Base-by-base conservation (phyloP, 2,888 invertebrate genomes). In the Athrips mouffetella region DNA sequence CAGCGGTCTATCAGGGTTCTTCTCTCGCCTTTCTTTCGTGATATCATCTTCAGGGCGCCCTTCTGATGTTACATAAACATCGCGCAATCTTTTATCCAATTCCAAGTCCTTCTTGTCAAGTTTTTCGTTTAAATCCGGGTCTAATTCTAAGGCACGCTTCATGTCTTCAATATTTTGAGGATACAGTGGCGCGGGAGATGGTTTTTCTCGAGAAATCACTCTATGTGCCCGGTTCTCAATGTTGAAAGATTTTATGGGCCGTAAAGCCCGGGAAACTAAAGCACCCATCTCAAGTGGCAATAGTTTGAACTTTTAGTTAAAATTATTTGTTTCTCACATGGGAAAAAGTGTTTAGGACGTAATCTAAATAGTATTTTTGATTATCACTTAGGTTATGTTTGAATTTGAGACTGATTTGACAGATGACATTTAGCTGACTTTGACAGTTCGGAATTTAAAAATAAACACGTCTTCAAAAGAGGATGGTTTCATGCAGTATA, bases 201-300 rank as follows among this genome's bases (percentile, higher is more conserved):
- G 87, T 69, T 93, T 93, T 37, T 92, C 91, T 68, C 89, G 89
- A 0, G 91, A 90, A 57, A 96, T 90, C 15, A 92, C 77, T 62
- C 91, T 92, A 62, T 93, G 92, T 20, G 94, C 94, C 54, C 96
- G 91, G 74, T 90, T 92, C 71, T 94, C 95, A 1, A 94, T 89
- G 77, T 96, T 95, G 62, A 92, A 94, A 20, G 92, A 90, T 70
- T 91, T 91, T 11, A 89, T 63, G 13, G 93, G 92, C 52, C 91
- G 82, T 18, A 88, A 77, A 42, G 92, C 76, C 60, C 80, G 78
- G 1, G 94, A 90, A 58, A 90, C 82, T 62, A 91, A 87, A 78
- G 91, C 91, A 62, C 94, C 94, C 94, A 94, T 94, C 80, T 85
- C 65, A 76, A 67, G 79, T 71, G 77, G 80, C 81, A 64, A 63